These are phyloP conservation scores for Tenrec ecaudatus DNA, from an alignment of 2,113 vertebrate genomes.

Conservation along the genomic window DNA sequence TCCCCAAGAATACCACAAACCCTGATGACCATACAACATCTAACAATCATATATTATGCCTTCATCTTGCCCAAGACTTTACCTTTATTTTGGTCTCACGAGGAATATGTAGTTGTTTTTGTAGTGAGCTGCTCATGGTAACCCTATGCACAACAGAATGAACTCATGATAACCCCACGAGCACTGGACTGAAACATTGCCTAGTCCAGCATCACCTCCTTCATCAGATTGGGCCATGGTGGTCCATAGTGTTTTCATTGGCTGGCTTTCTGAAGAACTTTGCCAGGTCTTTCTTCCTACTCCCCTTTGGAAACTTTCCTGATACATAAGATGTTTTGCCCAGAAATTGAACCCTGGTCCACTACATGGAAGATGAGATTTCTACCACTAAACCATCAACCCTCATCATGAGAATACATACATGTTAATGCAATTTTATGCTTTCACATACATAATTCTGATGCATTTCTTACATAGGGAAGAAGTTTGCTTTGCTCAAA, in stretches of 20 bases:
- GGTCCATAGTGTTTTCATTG: background rate
- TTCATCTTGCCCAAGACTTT: background rate
- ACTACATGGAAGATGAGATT: background rate
- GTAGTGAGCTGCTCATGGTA: background rate
- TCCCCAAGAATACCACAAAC: too few species aligned
- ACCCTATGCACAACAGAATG: background rate
- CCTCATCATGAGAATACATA: background rate
- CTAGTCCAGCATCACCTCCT: background rate
- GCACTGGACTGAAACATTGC: background rate
- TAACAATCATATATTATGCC: background rate
- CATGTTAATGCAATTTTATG: background rate
- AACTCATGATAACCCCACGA: background rate
- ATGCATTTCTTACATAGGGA: background rate
- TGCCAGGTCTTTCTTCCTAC: too few species aligned
- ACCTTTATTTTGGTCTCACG: background rate
- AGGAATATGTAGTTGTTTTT: background rate
- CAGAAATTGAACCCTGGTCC: background rate
- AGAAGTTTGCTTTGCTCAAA: background rate
- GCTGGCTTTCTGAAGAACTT: background rate
- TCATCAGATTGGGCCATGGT: background rate
- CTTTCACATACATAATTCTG: background rate
- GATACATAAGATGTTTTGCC: background rate
- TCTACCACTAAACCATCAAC: too few species aligned
- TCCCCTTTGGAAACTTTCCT: too few species aligned
- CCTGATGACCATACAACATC: fast-evolving